A percentile compares a stretch with the other conserved stretches of the same genome.
Evolutionary conservation across 1,140 invertebrate genomes (phyloP).

Genomic region (Orius insidiosus): DNA sequence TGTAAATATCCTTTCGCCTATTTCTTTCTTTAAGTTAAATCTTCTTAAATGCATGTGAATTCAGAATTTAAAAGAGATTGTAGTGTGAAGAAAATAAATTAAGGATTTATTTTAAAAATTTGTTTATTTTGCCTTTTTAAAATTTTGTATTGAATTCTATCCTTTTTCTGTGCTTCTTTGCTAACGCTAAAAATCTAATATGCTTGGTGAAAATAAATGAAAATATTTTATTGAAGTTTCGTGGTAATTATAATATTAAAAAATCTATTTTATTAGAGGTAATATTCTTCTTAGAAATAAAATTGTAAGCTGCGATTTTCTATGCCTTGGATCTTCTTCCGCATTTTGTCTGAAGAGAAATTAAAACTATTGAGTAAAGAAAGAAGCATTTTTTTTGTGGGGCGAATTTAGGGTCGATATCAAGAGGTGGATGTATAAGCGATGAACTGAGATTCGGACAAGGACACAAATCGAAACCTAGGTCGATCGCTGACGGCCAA

Average conservation of each 20-base stretch:
- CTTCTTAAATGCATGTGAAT: too few species aligned
- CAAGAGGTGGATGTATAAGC: conserved; percentile 37
- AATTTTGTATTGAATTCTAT: conserved; percentile 7
- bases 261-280: too few species aligned
- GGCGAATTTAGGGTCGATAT: conserved; percentile 31
- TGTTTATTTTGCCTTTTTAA: too few species aligned
- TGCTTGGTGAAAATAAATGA: background rate
- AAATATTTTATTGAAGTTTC: background rate
- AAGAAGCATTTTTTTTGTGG: background rate
- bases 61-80: too few species aligned
- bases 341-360: too few species aligned
- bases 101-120: too few species aligned
- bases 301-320: too few species aligned
- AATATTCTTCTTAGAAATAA: too few species aligned
- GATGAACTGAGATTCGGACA: conserved; percentile 45
- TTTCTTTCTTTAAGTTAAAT: too few species aligned
- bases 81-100: too few species aligned
- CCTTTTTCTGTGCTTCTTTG: conserved; percentile 1
- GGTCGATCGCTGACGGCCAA: conserved; percentile 64
- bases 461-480: conserved; percentile 25
- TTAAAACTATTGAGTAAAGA: conserved; percentile 1
- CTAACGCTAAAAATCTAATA: background rate
- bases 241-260: conserved; percentile 1
- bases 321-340: too few species aligned
- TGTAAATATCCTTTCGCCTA: too few species aligned